Evolutionary conservation across 2,888 invertebrate genomes (phyloP).

Genomic region (Eristalis arbustorum): DNA sequence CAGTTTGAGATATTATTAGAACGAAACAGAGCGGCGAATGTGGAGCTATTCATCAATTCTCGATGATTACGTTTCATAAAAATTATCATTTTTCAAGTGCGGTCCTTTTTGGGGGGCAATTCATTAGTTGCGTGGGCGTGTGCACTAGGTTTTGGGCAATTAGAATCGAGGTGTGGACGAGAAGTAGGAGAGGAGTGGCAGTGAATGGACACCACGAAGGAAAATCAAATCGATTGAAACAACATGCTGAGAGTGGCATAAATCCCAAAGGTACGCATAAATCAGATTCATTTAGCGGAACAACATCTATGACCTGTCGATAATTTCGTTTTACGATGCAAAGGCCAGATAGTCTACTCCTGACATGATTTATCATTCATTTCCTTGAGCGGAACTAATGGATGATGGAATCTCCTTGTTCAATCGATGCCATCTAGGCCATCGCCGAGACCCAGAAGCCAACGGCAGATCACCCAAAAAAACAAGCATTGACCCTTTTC

Average conservation of each 20-base stretch:
- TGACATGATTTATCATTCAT: conserved; percentile 31
- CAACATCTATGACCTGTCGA: background rate
- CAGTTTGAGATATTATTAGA: conserved; percentile 34
- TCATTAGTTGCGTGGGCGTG: background rate
- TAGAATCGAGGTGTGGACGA: background rate
- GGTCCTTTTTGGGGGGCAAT: background rate
- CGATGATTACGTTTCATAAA: conserved; percentile 23
- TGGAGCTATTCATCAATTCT: conserved; percentile 13
- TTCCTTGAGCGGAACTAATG: conserved; percentile 12
- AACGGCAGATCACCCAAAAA: background rate
- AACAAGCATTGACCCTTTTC: conserved; percentile 39
- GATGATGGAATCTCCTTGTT: conserved; percentile 13
- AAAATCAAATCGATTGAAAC: too few relatives aligned
- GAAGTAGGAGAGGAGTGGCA: background rate
- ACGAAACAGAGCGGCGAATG: background rate
- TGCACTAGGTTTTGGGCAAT: background rate
- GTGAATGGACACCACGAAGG: too few relatives aligned
- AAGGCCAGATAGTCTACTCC: background rate
- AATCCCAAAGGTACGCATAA: background rate
- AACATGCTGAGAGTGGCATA: background rate
- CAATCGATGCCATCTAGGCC: background rate
- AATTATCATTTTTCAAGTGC: conserved; percentile 10
- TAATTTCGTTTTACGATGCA: background rate
- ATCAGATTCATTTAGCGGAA: background rate
- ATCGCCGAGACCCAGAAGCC: background rate